Evolutionary conservation across 1,140 invertebrate species (phyloP), one percentile per base, ranked within the genome.

Genomic region (Coelopa frigida): DNA sequence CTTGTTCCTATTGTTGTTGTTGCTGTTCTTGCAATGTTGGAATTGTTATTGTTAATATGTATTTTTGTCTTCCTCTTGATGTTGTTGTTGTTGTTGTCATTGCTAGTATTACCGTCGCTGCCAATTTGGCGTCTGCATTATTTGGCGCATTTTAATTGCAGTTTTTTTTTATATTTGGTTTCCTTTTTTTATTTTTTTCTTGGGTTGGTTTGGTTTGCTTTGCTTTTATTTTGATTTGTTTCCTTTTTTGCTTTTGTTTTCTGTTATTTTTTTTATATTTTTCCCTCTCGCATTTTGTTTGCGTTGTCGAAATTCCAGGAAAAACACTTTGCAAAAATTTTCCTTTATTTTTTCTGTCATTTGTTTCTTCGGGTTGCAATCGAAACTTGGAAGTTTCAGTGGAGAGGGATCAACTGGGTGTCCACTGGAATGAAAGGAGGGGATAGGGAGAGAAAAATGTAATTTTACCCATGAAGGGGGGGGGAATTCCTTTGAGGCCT

Each of bases 121-220:
- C 18, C 40, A 50, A 33, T 49, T 46, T 45, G 42, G 33, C 29
- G 42, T 40, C 42, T 46, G 46, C 44, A 40, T 49, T 50, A 51
- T 54, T 51, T 51, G 36, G 48, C 49, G 51, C 37, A 23, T 39
- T 51, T 33, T 23, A 42, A 43, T 52, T 51, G 52, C 48, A 49
- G 37, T 45, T 38, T 42, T 51, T 39, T n/a, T 41, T 53, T 51
- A n/a, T n/a, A n/a, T 33, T 53, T 52, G 46, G 29, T 44, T 42
- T 40, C 17, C 33, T 43, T 54, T 42, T 42, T 8, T 36, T 20
- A 29, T 20, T 5, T 42, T 42, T 15, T 11, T n/a, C 38, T 40
- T 23, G 21, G 4, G 20, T 7, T 17, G n/a, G 6, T 4, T 42
- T 29, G 10, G 18, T 37, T 37, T 17, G 5, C 40, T 12, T 20